Conservation (phyloP, 2,113 vertebrate species). For the Gila orcuttii region DNA sequence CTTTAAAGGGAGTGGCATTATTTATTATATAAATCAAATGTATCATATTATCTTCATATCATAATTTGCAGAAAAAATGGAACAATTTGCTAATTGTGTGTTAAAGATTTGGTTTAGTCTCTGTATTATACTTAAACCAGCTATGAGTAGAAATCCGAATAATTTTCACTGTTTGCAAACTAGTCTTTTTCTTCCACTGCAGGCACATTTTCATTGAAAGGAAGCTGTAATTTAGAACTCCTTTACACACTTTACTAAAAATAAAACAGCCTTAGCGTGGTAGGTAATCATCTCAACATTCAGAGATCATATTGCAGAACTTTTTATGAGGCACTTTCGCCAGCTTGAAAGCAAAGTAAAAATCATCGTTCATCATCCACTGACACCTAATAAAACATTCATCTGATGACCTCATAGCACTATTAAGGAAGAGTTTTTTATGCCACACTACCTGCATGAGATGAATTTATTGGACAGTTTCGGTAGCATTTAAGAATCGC, state of each 20-base stretch:
- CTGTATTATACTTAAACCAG: neutral
- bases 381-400: conserved; percentile 35
- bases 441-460: conserved; percentile 3
- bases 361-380: conserved; percentile 26
- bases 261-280: conserved; percentile 1
- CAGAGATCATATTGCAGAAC: conserved; percentile 22
- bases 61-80: neutral
- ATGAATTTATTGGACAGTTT: neutral
- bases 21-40: neutral
- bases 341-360: conserved; percentile 26
- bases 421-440: conserved; percentile 22
- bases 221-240: conserved; percentile 25
- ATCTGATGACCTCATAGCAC: conserved; percentile 29
- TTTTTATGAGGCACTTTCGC: conserved; percentile 16
- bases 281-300: conserved; percentile 37
- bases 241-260: conserved; percentile 26
- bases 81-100: neutral
- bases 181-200: neutral
- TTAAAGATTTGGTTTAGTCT: neutral
- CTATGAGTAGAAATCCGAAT: neutral
- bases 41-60: neutral
- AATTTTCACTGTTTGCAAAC: conserved; percentile 22
- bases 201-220: conserved; percentile 31
- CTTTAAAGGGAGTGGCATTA: neutral
- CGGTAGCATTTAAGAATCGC: neutral